Evolutionary conservation across 2,888 invertebrate genomes (phyloP).

Genomic region (Zygothrica quintamaculata): DNA sequence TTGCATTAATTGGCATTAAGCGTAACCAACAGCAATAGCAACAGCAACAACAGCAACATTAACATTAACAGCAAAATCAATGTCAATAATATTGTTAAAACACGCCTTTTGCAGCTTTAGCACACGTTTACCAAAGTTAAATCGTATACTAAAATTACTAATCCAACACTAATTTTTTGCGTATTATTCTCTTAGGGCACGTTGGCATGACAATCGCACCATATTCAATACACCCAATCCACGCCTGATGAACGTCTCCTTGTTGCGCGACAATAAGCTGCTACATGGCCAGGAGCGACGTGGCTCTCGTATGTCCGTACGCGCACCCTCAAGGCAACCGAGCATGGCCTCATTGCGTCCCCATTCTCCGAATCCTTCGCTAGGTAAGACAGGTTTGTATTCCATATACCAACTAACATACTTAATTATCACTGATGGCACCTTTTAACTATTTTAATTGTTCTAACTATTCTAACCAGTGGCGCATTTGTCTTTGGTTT

Average conservation of each 20-base stretch:
- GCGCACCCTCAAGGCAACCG: constrained; percentile 92
- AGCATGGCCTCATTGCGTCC: constrained; percentile 94
- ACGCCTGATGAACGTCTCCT: constrained; percentile 95
- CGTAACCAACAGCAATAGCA: constrained; percentile 33
- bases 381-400: constrained; percentile 85
- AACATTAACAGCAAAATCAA: constrained; percentile 5
- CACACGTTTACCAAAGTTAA: constrained; percentile 35
- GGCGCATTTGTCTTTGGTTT: constrained; percentile 41
- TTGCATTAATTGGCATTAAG: constrained; percentile 66
- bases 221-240: constrained; percentile 98
- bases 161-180: constrained; percentile 13
- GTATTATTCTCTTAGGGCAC: constrained; percentile 90
- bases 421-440: constrained; percentile 36
- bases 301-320: constrained; percentile 91
- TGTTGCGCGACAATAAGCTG: constrained; percentile 92
- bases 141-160: constrained; percentile 19
- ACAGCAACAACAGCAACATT: constrained; percentile 1
- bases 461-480: constrained; percentile 39
- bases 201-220: constrained; percentile 95
- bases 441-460: constrained; percentile 21
- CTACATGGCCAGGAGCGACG: constrained; percentile 91
- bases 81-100: too few species aligned
- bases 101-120: constrained; percentile 40
- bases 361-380: constrained; percentile 87
- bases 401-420: constrained; percentile 67